Evolutionary conservation across 1,140 invertebrate species (phyloP).

Genomic region (Rhopalosiphum maidis): DNA sequence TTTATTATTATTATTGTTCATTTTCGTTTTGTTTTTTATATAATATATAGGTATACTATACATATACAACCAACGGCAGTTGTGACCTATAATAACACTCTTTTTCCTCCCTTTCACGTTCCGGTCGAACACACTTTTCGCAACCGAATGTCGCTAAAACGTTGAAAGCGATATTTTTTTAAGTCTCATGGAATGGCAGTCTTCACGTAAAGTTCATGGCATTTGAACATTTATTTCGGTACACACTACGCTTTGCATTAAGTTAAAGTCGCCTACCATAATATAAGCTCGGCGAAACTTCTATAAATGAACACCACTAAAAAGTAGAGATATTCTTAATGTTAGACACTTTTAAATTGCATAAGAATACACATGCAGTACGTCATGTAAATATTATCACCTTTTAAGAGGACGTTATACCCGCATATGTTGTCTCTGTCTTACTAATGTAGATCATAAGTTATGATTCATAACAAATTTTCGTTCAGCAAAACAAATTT

Average conservation of each 20-base stretch:
- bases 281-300: background rate
- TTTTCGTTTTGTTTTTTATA: background rate
- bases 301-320: background rate
- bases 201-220: conserved; percentile 34
- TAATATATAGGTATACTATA: background rate
- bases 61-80: background rate
- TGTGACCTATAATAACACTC: conserved; percentile 22
- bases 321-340: background rate
- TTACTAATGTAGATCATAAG: too few relatives aligned
- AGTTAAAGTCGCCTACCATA: background rate
- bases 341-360: too few relatives aligned
- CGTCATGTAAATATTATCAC: too few relatives aligned
- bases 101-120: background rate
- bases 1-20: conserved; percentile 23
- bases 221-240: background rate
- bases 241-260: background rate
- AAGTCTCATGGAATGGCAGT: background rate
- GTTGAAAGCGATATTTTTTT: conserved; percentile 3
- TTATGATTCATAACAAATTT: too few relatives aligned
- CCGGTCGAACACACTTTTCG: conserved; percentile 18
- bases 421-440: too few relatives aligned
- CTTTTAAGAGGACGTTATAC: too few relatives aligned
- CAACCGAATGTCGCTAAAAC: background rate
- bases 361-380: too few relatives aligned
- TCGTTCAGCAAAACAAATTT: too few relatives aligned